Percentiles rank a stretch among this genome's conserved stretches.
Evolutionary conservation across 2,113 vertebrate genomes (phyloP).

Genomic region (Bufo gargarizans): DNA sequence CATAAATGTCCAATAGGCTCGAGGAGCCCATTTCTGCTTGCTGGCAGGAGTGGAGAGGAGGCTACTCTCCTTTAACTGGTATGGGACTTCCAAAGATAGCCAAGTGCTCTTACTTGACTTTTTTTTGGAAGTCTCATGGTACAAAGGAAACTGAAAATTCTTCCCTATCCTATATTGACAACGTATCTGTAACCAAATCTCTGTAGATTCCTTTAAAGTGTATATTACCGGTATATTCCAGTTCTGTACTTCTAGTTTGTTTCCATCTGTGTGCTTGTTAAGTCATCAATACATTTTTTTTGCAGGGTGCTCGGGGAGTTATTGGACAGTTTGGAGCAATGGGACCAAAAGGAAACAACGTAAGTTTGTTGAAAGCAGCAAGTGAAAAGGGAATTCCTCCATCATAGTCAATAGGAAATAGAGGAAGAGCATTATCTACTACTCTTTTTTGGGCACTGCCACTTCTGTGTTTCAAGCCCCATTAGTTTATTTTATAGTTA

Average conservation of each 20-base stretch:
- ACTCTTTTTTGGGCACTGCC: not conserved
- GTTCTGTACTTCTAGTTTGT: not conserved
- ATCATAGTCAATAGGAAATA: not conserved
- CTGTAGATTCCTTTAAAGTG: not conserved
- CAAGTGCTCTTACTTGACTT: too few species aligned
- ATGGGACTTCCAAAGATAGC: too few species aligned
- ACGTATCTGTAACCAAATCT: not conserved
- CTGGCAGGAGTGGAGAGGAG: too few species aligned
- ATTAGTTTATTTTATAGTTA: not conserved
- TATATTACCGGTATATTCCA: not conserved
- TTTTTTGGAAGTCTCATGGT: too few species aligned
- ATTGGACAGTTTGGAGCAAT: slow-evolving; percentile 84
- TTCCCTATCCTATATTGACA: too few species aligned
- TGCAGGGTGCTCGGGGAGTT: slow-evolving; percentile 83
- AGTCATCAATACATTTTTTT: slow-evolving; percentile 56
- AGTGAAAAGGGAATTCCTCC: not conserved
- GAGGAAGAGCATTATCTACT: not conserved
- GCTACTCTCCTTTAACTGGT: too few species aligned
- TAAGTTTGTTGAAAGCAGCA: slow-evolving; percentile 69
- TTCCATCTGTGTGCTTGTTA: not conserved
- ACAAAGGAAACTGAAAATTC: too few species aligned
- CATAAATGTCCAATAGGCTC: too few species aligned
- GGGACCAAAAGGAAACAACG: slow-evolving; percentile 90
- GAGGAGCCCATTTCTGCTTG: too few species aligned
- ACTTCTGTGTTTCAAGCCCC: not conserved